These are phyloP conservation scores for Catostomus latipinnis DNA, from an alignment of 2,797 vertebrate genomes.

Conservation along the genomic window DNA sequence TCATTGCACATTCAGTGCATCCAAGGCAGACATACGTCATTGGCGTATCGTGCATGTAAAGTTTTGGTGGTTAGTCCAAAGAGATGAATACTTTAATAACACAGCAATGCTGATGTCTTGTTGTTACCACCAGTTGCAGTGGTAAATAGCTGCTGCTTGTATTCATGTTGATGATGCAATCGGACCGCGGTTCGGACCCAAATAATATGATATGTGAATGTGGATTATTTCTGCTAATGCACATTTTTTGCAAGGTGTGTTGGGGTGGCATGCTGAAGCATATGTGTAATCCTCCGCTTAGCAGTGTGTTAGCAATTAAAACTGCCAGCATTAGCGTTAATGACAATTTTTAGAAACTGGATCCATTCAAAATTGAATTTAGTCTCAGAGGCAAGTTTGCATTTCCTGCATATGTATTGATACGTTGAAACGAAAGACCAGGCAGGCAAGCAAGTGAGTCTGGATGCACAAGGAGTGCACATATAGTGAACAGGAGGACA, in stretches of 20 bases:
- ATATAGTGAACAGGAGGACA: not conserved
- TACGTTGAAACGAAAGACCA: constrained; percentile 20
- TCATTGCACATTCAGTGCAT: too few relatives aligned
- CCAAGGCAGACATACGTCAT: too few relatives aligned
- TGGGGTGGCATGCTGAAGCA: constrained; percentile 23
- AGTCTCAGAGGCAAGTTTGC: constrained; percentile 46
- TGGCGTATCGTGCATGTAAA: too few relatives aligned
- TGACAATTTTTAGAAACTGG: constrained; percentile 51
- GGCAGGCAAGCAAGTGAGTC: not conserved
- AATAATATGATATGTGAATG: not conserved
- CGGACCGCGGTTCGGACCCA: too few relatives aligned
- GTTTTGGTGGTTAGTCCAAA: too few relatives aligned
- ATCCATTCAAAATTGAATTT: constrained; percentile 49
- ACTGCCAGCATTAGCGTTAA: constrained; percentile 62
- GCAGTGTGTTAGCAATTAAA: constrained; percentile 66
- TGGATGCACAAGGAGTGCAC: not conserved
- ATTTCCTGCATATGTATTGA: constrained; percentile 37
- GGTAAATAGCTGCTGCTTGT: too few relatives aligned
- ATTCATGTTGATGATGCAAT: too few relatives aligned
- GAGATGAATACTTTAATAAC: too few relatives aligned
- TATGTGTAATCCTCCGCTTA: constrained; percentile 65
- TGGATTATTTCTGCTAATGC: constrained; percentile 48
- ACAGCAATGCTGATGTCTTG: too few relatives aligned
- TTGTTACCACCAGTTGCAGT: too few relatives aligned
- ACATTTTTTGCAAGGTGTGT: constrained; percentile 18